Percentiles rank a stretch among this genome's conserved stretches.
phyloP scores from a whole-genome alignment of 2,113 vertebrate species.

The Alces alces region DNA sequence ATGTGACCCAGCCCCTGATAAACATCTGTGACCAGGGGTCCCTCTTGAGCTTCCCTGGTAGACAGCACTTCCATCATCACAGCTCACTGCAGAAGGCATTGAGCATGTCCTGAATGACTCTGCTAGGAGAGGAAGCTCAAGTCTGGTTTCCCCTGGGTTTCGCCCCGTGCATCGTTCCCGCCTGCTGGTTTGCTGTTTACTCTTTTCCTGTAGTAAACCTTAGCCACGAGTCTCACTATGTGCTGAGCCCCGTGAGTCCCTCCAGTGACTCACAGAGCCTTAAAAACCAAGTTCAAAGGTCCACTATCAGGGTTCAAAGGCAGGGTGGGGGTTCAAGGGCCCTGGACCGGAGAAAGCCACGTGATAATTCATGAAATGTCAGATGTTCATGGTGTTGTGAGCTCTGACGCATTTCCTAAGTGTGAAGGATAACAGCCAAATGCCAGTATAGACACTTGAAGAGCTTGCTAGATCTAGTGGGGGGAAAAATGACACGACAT shows the following conservation, averaged over 20 bases:
- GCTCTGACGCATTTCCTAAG: neutral
- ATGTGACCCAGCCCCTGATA: neutral
- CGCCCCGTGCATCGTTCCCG: rapidly evolving
- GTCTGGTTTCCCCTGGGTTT: neutral
- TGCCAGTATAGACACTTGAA: neutral
- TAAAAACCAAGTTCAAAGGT: neutral
- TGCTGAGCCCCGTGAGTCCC: neutral
- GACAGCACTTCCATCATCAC: too few species aligned
- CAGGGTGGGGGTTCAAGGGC: neutral
- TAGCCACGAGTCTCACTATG: neutral
- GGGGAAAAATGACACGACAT: neutral
- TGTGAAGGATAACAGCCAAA: neutral
- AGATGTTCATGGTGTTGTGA: neutral
- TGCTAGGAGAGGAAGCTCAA: neutral
- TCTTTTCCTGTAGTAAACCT: neutral
- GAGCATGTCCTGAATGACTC: rapidly evolving
- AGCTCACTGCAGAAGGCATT: neutral
- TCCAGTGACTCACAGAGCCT: neutral
- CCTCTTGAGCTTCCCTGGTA: neutral
- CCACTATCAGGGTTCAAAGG: neutral
- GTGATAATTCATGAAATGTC: neutral
- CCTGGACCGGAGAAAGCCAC: neutral
- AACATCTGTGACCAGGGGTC: neutral
- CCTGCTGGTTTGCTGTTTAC: neutral
- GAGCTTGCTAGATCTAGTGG: neutral